phyloP scores from a whole-genome alignment of 2,113 vertebrate species.

The Istiophorus platypterus region DNA sequence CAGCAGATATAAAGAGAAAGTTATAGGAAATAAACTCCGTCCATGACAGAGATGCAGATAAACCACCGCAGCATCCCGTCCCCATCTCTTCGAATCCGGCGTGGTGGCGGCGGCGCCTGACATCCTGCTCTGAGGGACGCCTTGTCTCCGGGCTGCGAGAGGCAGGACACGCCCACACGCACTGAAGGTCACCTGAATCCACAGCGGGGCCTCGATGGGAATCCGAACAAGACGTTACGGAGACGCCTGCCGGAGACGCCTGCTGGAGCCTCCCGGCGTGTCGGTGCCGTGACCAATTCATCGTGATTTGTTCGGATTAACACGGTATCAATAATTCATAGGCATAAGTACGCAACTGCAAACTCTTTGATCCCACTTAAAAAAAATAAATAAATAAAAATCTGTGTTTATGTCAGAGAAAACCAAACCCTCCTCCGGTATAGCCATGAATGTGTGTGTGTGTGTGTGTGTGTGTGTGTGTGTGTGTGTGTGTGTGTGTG shows the following conservation, averaged over 20 bases:
- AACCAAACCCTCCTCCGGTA: not conserved
- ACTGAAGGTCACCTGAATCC: slow-evolving; percentile 51
- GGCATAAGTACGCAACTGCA: not conserved
- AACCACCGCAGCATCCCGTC: slow-evolving; percentile 41
- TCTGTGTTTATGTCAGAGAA: not conserved
- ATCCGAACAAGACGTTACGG: no score
- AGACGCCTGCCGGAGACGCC: no score
- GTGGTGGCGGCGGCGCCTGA: slow-evolving; percentile 73
- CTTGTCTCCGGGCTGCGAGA: slow-evolving; percentile 56
- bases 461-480: slow-evolving; percentile 19
- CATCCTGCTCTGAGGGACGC: slow-evolving; percentile 43
- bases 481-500: not conserved
- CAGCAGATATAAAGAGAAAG: not conserved
- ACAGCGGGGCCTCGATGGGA: not conserved
- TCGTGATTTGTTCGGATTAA: slow-evolving; percentile 47
- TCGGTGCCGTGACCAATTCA: slow-evolving; percentile 41
- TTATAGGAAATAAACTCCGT: not conserved
- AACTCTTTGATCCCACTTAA: not conserved
- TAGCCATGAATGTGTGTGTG: not conserved
- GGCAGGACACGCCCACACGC: slow-evolving; percentile 3
- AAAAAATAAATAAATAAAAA: not conserved
- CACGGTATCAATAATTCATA: slow-evolving; percentile 42
- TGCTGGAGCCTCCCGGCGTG: slow-evolving; percentile 16
- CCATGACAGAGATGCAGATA: slow-evolving; percentile 26
- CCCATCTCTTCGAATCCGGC: slow-evolving; percentile 43